Conservation (phyloP, 2,113 vertebrate genomes). For the Entomyzon cyanotis region DNA sequence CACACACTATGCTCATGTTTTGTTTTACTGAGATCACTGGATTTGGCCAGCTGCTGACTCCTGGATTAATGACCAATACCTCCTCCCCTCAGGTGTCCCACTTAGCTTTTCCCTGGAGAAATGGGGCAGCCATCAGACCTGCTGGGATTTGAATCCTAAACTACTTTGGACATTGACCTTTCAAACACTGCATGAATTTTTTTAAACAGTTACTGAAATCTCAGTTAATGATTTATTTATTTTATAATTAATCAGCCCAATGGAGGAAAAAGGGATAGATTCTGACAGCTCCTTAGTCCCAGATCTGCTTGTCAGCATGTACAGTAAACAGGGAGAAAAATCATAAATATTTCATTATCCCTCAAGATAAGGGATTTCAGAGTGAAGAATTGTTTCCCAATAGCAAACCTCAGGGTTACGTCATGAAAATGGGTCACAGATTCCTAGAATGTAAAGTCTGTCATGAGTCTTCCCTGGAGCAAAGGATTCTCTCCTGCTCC, state of each 20-base stretch:
- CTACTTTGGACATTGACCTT: conserved; percentile 38
- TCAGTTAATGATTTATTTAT: conserved; percentile 33
- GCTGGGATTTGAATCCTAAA: conserved; percentile 6
- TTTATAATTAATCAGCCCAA: conserved; percentile 40
- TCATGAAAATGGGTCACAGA: not conserved
- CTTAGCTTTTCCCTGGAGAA: conserved; percentile 15
- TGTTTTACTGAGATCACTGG: conserved; percentile 4
- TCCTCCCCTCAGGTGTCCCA: conserved; percentile 21
- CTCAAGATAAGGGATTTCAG: conserved; percentile 35
- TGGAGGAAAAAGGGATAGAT: not conserved
- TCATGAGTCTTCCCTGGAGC: not conserved
- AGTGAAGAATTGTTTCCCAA: conserved; percentile 42
- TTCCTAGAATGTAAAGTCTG: not conserved
- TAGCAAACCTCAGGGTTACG: not conserved
- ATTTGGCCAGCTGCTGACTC: conserved; percentile 16
- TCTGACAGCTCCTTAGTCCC: conserved; percentile 17
- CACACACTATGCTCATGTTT: not conserved
- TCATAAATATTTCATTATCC: conserved; percentile 42
- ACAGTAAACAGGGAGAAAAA: conserved; percentile 34
- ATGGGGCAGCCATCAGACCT: not conserved
- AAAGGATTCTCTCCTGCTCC: not conserved
- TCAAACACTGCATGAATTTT: conserved; percentile 6
- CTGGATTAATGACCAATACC: conserved; percentile 38
- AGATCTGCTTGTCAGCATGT: conserved; percentile 31
- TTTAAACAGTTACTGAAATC: conserved; percentile 25